These are phyloP conservation scores for Haplotaxodon microlepis DNA, from an alignment of 2,113 vertebrate species.

Conservation along the genomic window DNA sequence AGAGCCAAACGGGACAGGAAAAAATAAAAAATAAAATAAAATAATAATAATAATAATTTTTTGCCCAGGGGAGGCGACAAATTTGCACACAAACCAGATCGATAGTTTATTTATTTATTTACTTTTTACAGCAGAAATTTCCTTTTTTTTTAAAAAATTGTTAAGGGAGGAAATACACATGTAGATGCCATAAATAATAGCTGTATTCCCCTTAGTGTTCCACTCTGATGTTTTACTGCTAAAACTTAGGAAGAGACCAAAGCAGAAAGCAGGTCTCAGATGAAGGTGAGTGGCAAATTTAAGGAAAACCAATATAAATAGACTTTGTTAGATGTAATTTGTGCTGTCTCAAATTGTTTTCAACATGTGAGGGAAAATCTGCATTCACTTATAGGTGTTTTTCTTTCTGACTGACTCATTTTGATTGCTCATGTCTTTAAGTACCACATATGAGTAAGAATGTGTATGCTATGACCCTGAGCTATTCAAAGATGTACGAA, in stretches of 20 bases:
- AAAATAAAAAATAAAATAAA: neutral
- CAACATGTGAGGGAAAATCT: neutral
- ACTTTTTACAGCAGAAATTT: neutral
- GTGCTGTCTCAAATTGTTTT: neutral
- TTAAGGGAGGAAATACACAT: neutral
- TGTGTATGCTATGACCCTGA: neutral
- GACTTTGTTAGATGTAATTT: neutral
- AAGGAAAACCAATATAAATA: neutral
- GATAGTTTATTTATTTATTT: neutral
- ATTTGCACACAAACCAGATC: neutral
- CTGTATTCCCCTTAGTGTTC: neutral
- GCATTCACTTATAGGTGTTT: neutral
- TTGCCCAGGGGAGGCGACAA: neutral
- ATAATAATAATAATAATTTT: accelerated
- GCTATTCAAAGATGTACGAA: neutral
- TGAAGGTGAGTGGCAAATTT: neutral
- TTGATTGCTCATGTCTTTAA: neutral
- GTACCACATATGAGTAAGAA: neutral
- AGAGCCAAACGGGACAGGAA: neutral
- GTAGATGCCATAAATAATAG: neutral
- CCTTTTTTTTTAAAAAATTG: neutral
- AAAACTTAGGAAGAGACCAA: neutral
- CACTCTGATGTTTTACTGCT: neutral
- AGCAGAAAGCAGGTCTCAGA: neutral
- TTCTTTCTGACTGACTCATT: neutral